Evolutionary conservation across 2,888 invertebrate species (phyloP), one percentile per base, ranked within the genome.

Genomic region (Autographa gamma): DNA sequence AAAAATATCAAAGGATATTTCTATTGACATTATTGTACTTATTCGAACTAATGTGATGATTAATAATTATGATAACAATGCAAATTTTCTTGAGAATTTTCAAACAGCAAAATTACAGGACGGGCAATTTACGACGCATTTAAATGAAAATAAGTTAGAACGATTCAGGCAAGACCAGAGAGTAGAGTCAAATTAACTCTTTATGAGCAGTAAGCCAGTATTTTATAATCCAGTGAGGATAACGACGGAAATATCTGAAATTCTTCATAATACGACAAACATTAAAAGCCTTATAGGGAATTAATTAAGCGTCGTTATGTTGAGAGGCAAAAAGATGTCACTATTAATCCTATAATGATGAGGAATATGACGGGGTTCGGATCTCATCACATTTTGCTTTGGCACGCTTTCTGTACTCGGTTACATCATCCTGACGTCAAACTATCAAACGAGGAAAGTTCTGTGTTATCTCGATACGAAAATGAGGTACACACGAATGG

Each of bases 381-480:
- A 83, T 85, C 85, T 85, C 87, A 86, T 86, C 87, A 86, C 84
- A 83, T 81, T 82, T 85, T 79, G 76, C 84, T 89, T 93, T 93
- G 93, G 93, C 92, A 93, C 90, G 90, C 81, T 90, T 90, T 90
- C 86, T 82, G 85, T 84, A 76, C 83, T 82, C 80, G 85, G 91
- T 94, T 94, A 95, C 94, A 93, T 94, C 93, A 95, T 85, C 85
- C 83, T 92, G 92, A 93, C 93, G 93, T 93, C 91, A 93, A 91
- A 89, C 83, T 87, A 90, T 88, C 86, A 90, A 89, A 89, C 79
- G 86, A 87, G 85, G 86, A 87, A 89, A 91, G 87, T 89, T 89
- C 80, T 85, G 85, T 85, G 78, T 87, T 88, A 88, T 90, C 86
- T 85, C 73, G 71, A 70, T 74, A 82, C 85, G 81, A 88, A 88